Evolutionary conservation across 2,888 invertebrate genomes (phyloP), one percentile per base, ranked within the genome.

Genomic region (Parthenolecanium corni): DNA sequence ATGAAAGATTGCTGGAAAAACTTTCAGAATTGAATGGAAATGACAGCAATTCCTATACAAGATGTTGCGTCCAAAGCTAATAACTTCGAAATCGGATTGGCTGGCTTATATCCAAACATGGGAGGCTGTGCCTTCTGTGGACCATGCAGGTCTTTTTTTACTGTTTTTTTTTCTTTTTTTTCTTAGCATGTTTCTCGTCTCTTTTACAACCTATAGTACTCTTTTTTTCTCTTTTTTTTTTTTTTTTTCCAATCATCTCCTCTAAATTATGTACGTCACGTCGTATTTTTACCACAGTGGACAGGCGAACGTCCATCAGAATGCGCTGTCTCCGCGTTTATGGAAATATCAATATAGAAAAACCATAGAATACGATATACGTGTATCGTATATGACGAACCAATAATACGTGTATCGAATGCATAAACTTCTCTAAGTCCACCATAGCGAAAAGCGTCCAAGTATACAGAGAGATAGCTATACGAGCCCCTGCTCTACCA

Each of bases 321-420:
- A 58, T 58, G 58, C 58, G 58, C 49, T 58, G 58, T 58, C 58
- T 58, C 58, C 58, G 49, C 58, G 58, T 58, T 58, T 58, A 58
- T 49, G 58, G 58, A 58, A 58, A 58, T 58, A 31, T 49, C 2
- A 44, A 14, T 49, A 49, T 49, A 49, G 49, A 49, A 49, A 49
- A 49, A 49, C 49, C 49, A 49, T 49, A 49, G 18, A 49, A 49
- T 49, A 49, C 49, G 49, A 49, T 49, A 49, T 58, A 58, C 58
- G 58, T 58, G 58, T 47, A 18, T 47, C 31, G 23, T 44, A 31
- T 47, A 58, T 20, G 49, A 58, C 38, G 47, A 38, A 49, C 58
- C 49, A 58, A 49, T 58, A 58, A 57, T 58, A 58, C 58, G 58
- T 58, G 58, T 21, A 49, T 20, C 58, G 58, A 58, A 58, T 58